These are phyloP conservation scores for Bungarus multicinctus DNA, from an alignment of 2,113 vertebrate genomes.

Conservation along the genomic window DNA sequence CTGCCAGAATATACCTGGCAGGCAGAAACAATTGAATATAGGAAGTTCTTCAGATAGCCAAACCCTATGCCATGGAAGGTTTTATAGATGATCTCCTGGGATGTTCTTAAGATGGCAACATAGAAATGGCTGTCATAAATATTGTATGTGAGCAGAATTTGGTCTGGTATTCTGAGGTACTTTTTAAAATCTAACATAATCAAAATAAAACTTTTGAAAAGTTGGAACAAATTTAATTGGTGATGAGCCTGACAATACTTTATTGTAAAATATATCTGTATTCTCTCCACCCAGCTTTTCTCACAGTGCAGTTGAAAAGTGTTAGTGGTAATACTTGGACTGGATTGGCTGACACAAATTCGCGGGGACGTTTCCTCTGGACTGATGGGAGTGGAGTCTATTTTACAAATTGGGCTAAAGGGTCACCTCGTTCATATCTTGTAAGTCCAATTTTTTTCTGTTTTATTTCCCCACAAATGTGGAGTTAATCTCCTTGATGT, in stretches of 20 bases:
- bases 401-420: conserved; percentile 94
- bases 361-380: conserved; percentile 86
- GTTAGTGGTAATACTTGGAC: conserved; percentile 78
- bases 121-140: not conserved
- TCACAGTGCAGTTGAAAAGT: conserved; percentile 76
- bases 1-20: too few species aligned
- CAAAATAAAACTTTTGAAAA: not conserved
- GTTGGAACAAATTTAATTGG: not conserved
- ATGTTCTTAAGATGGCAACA: not conserved
- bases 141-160: not conserved
- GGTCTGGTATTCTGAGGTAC: too few species aligned
- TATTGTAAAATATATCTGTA: not conserved
- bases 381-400: conserved; percentile 82
- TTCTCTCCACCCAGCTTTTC: conserved; percentile 74
- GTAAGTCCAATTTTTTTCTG: conserved; percentile 30
- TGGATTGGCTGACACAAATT: conserved; percentile 88
- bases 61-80: too few species aligned
- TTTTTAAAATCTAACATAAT: not conserved
- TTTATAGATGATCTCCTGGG: too few species aligned
- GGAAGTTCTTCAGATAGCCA: too few species aligned
- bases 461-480: not conserved
- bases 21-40: too few species aligned
- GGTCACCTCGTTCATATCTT: conserved; percentile 66
- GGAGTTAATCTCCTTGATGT: not conserved
- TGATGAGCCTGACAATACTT: not conserved